Evolutionary conservation across 1,140 invertebrate genomes (phyloP).

Genomic region (Colletes gigas): DNA sequence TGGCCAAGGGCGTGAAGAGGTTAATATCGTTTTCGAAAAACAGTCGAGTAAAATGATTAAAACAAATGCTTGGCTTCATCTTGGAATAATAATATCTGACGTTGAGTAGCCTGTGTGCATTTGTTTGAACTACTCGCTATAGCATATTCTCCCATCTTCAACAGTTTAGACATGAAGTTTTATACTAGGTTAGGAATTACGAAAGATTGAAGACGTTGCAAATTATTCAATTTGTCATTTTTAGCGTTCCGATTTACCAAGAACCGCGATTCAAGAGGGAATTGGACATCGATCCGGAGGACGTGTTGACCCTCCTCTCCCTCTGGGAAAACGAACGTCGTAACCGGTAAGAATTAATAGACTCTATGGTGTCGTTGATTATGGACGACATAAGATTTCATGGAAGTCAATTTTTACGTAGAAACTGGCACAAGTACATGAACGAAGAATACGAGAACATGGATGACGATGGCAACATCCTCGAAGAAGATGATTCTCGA

Average conservation of each 20-base stretch:
- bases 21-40: too few relatives aligned
- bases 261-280: constrained; percentile 76
- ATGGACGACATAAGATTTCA: background rate
- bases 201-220: background rate
- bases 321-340: constrained; percentile 74
- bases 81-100: too few relatives aligned
- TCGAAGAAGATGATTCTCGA: constrained; percentile 71
- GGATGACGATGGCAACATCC: constrained; percentile 64
- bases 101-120: too few relatives aligned
- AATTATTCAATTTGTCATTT: background rate
- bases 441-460: constrained; percentile 72
- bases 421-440: constrained; percentile 69
- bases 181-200: too few relatives aligned
- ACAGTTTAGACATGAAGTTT: too few relatives aligned
- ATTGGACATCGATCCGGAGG: constrained; percentile 75
- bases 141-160: too few relatives aligned
- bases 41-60: too few relatives aligned
- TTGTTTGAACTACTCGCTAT: too few relatives aligned
- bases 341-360: constrained; percentile 54
- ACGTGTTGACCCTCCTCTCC: constrained; percentile 72
- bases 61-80: too few relatives aligned
- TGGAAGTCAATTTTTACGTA: constrained; percentile 36
- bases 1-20: too few relatives aligned
- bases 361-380: background rate
- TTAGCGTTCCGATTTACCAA: constrained; percentile 67